These are phyloP conservation scores for Sinohyriopsis cumingii DNA, from an alignment of 2,888 invertebrate species.

Conservation along the genomic window DNA sequence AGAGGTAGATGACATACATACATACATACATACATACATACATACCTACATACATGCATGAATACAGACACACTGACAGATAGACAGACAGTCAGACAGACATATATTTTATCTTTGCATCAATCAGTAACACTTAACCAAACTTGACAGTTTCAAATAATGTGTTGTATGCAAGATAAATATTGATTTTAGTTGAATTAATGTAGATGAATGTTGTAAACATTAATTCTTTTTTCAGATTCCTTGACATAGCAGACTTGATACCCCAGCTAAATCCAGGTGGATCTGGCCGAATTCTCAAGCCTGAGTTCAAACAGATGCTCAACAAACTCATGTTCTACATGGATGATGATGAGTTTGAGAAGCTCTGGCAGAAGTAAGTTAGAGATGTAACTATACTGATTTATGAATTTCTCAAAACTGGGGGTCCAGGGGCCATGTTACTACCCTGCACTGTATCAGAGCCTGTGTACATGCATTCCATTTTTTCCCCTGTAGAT, in stretches of 20 bases:
- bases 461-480: not conserved
- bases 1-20: constrained; percentile 51
- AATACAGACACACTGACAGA: no score
- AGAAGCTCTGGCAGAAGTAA: constrained; percentile 70
- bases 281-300: constrained; percentile 63
- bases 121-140: no score
- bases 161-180: no score
- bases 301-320: constrained; percentile 66
- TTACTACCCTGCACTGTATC: not conserved
- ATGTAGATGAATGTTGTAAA: not conserved
- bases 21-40: not conserved
- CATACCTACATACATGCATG: no score
- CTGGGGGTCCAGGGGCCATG: not conserved
- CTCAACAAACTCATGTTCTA: constrained; percentile 65
- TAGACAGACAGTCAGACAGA: no score
- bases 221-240: constrained; percentile 42
- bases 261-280: constrained; percentile 68
- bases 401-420: not conserved
- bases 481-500: not conserved
- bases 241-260: constrained; percentile 65
- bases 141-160: no score
- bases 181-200: not conserved
- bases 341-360: constrained; percentile 69
- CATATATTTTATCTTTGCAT: no score
- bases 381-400: constrained; percentile 11